Base-by-base conservation (phyloP, 2,113 vertebrate species). In the Orthonyx spaldingii region DNA sequence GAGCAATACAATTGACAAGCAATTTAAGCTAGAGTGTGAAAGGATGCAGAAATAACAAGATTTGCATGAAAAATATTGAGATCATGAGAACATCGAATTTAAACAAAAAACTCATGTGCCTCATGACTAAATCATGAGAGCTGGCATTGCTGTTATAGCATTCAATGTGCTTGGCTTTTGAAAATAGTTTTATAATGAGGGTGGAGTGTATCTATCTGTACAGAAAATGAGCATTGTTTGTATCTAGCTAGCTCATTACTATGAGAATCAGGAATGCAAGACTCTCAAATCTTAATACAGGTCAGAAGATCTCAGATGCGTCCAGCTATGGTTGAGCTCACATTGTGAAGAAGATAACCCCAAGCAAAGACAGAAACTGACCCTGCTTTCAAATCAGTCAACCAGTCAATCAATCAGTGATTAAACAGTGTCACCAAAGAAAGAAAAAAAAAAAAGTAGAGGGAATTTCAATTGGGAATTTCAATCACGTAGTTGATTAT, bases 11-110 rank as follows among this genome's bases (percentile, higher is more conserved):
- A 98, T 96, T 98, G 98, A 98, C 98, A 98, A 98, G 97, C 97
- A 98, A 98, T 98, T 98, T 98, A 97, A 98, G 90, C 95, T 96
- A 69, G 76, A 98, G 96, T 96, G 96, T 97, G 98, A 98, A 98
- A 97, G 97, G 97, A 98, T 97, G 97, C 97, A 98, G 97, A 98
- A 98, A 98, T 98, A 98, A 98, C 97, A 97, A 98, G 98, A 98
- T 98, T 98, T 98, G 98, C 98, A 98, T 98, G 97, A 98, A 98
- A 98, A 98, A 98, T 97, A 98, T 98, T 98, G 97, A 98, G 97
- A 98, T 98, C 96, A 97, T 96, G 97, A 98, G 97, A 98, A 98
- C 98, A 98, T 98, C 96, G 98, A 97, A 98, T 98, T 98, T 98
- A 98, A 98, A 98, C 66, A 26, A 96, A 98, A 98, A 98, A 96